Evolutionary conservation across 2,113 vertebrate genomes (phyloP).

Genomic region (Charadrius vociferus): DNA sequence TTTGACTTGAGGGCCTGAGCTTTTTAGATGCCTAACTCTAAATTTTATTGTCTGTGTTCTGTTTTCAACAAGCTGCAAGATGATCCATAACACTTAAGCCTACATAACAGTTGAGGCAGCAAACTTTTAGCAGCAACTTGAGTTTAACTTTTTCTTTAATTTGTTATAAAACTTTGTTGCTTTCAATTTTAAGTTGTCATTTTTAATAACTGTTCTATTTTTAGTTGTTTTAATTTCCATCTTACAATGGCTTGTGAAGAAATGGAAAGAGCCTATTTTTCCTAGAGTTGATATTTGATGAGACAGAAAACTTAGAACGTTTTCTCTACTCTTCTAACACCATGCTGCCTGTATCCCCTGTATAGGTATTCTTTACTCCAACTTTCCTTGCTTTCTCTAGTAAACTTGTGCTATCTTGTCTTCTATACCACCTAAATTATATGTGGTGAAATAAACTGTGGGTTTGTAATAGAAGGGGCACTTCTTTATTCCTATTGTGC

Average conservation of each 20-base stretch:
- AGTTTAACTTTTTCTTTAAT: not conserved
- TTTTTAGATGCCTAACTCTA: not conserved
- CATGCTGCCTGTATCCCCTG: not conserved
- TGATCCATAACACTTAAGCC: not conserved
- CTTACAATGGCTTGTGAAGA: not conserved
- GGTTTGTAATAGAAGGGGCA: not conserved
- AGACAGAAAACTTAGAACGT: not conserved
- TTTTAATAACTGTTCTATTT: not conserved
- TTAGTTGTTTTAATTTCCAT: not conserved
- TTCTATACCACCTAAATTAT: not conserved
- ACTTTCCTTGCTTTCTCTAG: not conserved
- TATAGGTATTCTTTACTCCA: not conserved
- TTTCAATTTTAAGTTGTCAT: not conserved
- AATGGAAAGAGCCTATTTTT: not conserved
- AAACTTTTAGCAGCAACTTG: not conserved
- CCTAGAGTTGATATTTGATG: not conserved
- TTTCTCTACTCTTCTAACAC: not conserved
- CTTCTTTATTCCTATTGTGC: not conserved
- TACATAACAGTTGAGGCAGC: not conserved
- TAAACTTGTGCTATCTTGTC: not conserved
- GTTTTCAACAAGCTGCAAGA: not conserved
- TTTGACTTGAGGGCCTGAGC: not conserved
- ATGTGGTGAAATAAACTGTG: not conserved
- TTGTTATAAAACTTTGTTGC: not conserved
- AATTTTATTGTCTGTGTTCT: not conserved